These are phyloP conservation scores for Conistra vaccinii DNA, from an alignment of 2,888 invertebrate species.

Conservation along the genomic window DNA sequence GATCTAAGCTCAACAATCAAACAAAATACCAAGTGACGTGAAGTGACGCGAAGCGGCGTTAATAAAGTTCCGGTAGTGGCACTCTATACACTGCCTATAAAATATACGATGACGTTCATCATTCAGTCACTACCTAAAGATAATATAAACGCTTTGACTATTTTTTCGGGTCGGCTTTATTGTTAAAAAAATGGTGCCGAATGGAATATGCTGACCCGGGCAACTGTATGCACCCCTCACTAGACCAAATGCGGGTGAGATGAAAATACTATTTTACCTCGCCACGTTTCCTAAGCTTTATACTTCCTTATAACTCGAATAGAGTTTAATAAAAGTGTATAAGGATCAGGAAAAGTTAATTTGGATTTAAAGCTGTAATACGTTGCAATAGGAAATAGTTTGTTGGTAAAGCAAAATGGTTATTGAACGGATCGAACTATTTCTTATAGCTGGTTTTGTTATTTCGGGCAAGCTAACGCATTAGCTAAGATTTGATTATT, in stretches of 20 bases:
- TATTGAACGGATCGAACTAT: background rate
- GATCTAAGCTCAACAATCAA: too few relatives aligned
- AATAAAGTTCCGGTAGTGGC: too few relatives aligned
- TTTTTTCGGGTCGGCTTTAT: background rate
- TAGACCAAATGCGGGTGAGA: slow-evolving; percentile 4
- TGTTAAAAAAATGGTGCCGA: background rate
- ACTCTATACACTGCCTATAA: too few relatives aligned
- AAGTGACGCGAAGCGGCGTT: too few relatives aligned
- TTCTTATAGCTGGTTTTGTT: background rate
- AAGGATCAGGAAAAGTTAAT: background rate
- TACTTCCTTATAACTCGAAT: background rate
- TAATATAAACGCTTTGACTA: too few relatives aligned
- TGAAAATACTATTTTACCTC: background rate
- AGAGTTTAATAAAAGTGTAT: background rate
- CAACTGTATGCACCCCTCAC: background rate
- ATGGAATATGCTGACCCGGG: background rate
- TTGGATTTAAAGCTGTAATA: background rate
- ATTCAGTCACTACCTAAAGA: too few relatives aligned
- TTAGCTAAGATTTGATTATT: too few relatives aligned
- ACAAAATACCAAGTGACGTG: too few relatives aligned
- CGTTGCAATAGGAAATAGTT: background rate
- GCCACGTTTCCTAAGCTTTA: background rate
- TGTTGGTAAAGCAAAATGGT: background rate
- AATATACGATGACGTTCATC: too few relatives aligned
- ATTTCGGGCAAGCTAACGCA: too few relatives aligned